phyloP scores from a whole-genome alignment of 23 tunicate species.

The Diplosoma virens region DNA sequence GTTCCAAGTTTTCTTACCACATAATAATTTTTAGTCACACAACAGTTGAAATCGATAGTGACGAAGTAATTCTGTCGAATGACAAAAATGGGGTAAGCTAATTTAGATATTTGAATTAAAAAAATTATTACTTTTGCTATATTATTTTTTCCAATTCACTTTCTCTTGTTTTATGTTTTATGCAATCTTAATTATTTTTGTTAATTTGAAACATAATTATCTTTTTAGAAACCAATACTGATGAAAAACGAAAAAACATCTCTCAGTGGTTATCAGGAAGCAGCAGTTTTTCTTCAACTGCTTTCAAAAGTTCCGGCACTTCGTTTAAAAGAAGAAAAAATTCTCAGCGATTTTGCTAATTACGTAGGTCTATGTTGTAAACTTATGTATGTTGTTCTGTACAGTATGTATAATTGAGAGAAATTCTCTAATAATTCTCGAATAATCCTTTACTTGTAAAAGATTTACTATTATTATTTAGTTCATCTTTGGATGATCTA shows the following conservation, averaged over 20 bases:
- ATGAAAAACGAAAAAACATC: slow-evolving; percentile 13
- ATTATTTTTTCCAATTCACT: background rate
- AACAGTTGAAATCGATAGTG: no score
- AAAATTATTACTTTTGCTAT: background rate
- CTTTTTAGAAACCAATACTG: slow-evolving; percentile 29
- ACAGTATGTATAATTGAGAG: no score
- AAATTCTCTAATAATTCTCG: no score
- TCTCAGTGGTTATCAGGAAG: slow-evolving; percentile 25
- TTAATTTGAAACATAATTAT: background rate
- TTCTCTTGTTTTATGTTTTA: background rate
- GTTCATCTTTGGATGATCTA: no score
- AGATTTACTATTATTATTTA: no score
- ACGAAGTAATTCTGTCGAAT: no score
- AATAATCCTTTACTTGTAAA: no score
- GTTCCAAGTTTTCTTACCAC: no score
- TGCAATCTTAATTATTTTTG: background rate
- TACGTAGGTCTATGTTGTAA: slow-evolving; percentile 23
- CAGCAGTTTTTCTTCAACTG: slow-evolving; percentile 8
- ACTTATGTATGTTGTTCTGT: no score
- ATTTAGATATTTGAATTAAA: background rate
- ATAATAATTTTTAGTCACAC: no score
- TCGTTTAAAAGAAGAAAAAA: slow-evolving; percentile 25
- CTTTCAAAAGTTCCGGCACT: slow-evolving; percentile 15
- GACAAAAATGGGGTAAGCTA: no score
- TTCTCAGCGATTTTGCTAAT: slow-evolving; percentile 26